Base-by-base conservation (phyloP, 1,140 invertebrate species). In the Caenorhabditis tropicalis region DNA sequence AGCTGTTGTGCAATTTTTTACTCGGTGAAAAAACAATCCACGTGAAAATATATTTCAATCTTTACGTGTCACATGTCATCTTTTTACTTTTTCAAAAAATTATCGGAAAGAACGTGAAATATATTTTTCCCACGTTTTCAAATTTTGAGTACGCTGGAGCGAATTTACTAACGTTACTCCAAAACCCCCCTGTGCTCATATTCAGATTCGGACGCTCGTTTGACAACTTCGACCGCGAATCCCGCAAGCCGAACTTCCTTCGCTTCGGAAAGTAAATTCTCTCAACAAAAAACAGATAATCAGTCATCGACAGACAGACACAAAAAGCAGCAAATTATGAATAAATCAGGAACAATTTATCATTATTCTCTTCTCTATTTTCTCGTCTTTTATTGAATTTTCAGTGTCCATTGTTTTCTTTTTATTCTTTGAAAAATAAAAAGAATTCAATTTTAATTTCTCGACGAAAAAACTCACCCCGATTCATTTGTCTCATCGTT, bases 161-260 rank as follows among this genome's bases (percentile, higher is more conserved):
- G n/a, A n/a, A n/a, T n/a, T n/a, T n/a, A n/a, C n/a, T n/a, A 46
- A 1, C 43, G 1, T 46, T 46, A 1, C 1, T 46, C 43, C 4
- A 4, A 46, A 46, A 0, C 43, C 10, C 43, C 10, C 43, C 43
- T 16, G 4, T 46, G 43, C n/a, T n/a, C n/a, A n/a, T 56, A 27
- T 89, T 89, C 80, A 88, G 87, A 81, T 81, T 51, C 29, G 80
- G 88, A 27, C 60, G 80, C 51, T 24, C 82, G 6, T 58, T 33
- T 27, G 88, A 88, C n/a, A 65, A 82, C n/a, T 88, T 88, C 43
- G 85, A 87, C 51, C 86, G 88, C 39, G 88, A 88, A 79, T 83
- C 89, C 56, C 84, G 88, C 29, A 88, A 88, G 81, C 88, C 88
- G 33, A 88, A 88, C 80, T 88, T 88, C 74, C 83, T 88, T 10